Evolutionary conservation across 2,888 invertebrate species (phyloP).

Genomic region (Sinotaia quadrata): DNA sequence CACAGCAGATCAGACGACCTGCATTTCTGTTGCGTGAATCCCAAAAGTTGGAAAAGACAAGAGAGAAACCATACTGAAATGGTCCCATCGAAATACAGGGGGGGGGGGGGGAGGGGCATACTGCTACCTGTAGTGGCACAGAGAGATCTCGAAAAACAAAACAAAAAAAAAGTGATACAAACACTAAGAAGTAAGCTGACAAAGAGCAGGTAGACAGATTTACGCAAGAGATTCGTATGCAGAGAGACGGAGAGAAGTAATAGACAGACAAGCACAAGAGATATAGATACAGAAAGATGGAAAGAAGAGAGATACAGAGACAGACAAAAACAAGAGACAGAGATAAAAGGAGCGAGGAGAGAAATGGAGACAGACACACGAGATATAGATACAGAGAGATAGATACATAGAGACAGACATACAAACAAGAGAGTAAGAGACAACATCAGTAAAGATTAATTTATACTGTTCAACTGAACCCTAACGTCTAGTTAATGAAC

Average conservation of each 20-base stretch:
- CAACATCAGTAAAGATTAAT: background rate
- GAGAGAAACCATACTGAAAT: too few species aligned
- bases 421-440: background rate
- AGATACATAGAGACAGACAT: background rate
- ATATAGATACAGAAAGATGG: background rate
- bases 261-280: background rate
- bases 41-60: too few species aligned
- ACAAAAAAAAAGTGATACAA: background rate
- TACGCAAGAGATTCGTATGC: background rate
- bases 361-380: background rate
- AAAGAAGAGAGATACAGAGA: constrained; percentile 9
- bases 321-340: constrained; percentile 2
- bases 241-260: background rate
- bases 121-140: too few species aligned
- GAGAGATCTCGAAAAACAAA: too few species aligned
- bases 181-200: background rate
- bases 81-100: too few species aligned
- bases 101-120: too few species aligned
- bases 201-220: constrained; percentile 1
- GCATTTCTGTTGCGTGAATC: too few species aligned
- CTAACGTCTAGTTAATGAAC: too few species aligned
- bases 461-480: background rate
- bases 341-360: background rate
- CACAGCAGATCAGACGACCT: too few species aligned
- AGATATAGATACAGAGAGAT: background rate